phyloP scores from a whole-genome alignment of 2,888 invertebrate species.

The Hypena proboscidalis region DNA sequence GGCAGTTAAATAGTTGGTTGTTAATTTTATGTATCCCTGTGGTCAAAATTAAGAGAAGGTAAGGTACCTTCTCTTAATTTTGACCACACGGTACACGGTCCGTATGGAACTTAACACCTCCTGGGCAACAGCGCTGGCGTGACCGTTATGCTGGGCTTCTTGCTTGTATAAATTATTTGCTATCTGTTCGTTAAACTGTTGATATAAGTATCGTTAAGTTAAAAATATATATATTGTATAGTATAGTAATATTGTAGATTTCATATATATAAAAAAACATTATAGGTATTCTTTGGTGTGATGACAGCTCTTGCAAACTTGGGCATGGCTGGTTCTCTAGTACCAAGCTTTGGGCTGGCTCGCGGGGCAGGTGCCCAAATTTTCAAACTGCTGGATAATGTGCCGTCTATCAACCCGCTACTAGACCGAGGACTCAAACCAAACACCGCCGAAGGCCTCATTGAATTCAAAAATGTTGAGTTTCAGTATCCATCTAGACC shows the following conservation, averaged over 20 bases:
- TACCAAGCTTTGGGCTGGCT: conserved; percentile 90
- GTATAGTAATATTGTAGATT: no score
- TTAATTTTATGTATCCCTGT: no score
- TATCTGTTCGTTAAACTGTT: no score
- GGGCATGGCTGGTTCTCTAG: conserved; percentile 49
- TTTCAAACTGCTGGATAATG: conserved; percentile 88
- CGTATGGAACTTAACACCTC: conserved; percentile 89
- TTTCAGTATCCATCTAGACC: conserved; percentile 92
- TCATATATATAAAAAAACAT: no score
- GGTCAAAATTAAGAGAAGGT: no score
- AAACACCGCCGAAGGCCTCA: conserved; percentile 82
- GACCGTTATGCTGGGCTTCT: conserved; percentile 88
- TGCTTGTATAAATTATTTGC: conserved; percentile 80
- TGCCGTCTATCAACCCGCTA: conserved; percentile 89
- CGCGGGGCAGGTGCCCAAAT: conserved; percentile 91
- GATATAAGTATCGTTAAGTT: no score
- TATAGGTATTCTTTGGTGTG: conserved; percentile 83
- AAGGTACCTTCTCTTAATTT: conserved; percentile 86
- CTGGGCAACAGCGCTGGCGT: conserved; percentile 90
- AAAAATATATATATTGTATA: no score
- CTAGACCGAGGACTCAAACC: conserved; percentile 85
- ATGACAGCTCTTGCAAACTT: conserved; percentile 52
- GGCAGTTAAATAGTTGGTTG: no score
- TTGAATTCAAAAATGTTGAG: conserved; percentile 88
- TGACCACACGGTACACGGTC: conserved; percentile 91